phyloP scores from a whole-genome alignment of 2,113 vertebrate species.

The Ageneiosus marmoratus region DNA sequence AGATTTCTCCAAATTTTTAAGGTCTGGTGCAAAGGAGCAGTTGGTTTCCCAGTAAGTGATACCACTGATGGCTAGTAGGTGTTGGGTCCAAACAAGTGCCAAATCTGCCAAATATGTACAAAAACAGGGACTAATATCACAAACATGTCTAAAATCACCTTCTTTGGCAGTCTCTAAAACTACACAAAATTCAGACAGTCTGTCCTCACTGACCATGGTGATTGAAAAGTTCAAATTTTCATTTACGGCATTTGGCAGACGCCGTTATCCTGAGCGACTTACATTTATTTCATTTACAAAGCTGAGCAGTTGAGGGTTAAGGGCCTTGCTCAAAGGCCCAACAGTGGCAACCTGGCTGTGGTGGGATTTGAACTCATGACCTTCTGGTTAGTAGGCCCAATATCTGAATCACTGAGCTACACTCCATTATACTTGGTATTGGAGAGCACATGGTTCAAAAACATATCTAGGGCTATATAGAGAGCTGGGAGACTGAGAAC shows the following conservation, averaged over 20 bases:
- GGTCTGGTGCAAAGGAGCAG: background rate
- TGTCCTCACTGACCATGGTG: background rate
- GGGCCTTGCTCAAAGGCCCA: too few species aligned
- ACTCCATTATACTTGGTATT: too few species aligned
- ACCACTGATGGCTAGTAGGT: background rate
- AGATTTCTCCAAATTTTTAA: background rate
- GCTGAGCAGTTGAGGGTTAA: too few species aligned
- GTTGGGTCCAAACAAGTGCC: background rate
- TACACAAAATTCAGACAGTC: background rate
- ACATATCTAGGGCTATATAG: background rate
- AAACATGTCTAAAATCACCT: background rate
- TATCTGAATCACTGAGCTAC: too few species aligned
- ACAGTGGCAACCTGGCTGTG: too few species aligned
- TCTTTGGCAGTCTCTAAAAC: background rate
- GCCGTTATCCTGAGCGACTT: too few species aligned
- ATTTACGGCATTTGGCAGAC: too few species aligned
- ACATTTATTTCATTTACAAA: too few species aligned
- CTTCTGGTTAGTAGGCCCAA: too few species aligned
- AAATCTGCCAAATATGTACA: background rate
- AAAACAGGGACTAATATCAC: background rate
- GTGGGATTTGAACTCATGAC: too few species aligned
- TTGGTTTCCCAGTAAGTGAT: background rate
- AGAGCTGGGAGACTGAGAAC: background rate
- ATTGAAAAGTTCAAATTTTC: background rate
- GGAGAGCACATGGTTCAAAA: background rate